A percentile compares a stretch with the other conserved stretches of the same genome.
Evolutionary conservation across 2,113 vertebrate genomes (phyloP).

Genomic region (Phodopus roborovskii): DNA sequence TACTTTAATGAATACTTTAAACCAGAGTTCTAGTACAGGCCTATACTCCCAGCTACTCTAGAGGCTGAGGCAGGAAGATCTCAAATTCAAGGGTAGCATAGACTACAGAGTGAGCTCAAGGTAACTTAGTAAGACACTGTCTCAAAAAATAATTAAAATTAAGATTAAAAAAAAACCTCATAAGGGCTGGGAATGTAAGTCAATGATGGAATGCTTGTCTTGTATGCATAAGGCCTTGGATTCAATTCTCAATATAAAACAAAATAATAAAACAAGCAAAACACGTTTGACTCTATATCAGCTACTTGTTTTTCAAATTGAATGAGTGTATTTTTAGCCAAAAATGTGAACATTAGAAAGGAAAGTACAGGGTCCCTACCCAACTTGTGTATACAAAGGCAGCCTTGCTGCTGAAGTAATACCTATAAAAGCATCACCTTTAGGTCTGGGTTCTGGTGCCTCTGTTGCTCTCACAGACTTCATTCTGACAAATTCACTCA

Average conservation of each 20-base stretch:
- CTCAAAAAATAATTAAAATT: neutral
- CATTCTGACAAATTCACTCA: neutral
- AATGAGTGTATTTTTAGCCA: neutral
- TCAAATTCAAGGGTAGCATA: neutral
- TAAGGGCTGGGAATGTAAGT: neutral
- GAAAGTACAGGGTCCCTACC: neutral
- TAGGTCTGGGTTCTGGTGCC: neutral
- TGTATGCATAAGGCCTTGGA: neutral
- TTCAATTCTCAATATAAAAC: neutral
- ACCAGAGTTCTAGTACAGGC: neutral
- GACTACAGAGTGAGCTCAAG: neutral
- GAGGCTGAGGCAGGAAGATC: neutral
- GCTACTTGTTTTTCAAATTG: neutral
- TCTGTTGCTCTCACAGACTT: neutral
- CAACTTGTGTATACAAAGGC: neutral
- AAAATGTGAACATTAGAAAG: slow-evolving; percentile 35
- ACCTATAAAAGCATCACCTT: neutral
- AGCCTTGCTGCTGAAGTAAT: neutral
- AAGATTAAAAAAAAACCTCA: neutral
- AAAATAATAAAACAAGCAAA: neutral
- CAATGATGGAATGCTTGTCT: neutral
- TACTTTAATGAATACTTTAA: neutral
- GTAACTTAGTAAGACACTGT: neutral
- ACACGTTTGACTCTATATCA: neutral
- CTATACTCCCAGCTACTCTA: neutral